phyloP scores from a whole-genome alignment of 2,113 vertebrate species.

The Eurypyga helias region DNA sequence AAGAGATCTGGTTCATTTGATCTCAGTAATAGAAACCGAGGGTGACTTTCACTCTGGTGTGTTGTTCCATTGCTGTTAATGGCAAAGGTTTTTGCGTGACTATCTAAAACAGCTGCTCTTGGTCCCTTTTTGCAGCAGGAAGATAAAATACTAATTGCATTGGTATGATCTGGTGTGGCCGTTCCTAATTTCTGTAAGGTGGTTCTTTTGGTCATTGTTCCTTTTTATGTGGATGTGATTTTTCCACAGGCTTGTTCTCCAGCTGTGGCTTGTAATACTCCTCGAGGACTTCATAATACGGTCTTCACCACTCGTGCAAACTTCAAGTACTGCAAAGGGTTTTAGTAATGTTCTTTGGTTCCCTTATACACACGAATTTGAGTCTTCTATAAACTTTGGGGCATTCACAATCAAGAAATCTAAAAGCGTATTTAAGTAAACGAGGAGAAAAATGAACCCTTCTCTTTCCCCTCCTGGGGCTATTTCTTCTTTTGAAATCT shows the following conservation, averaged over 20 bases:
- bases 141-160: background rate
- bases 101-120: background rate
- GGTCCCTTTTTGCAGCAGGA: fast-evolving
- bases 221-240: background rate
- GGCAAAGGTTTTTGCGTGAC: background rate
- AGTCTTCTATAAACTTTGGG: background rate
- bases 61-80: background rate
- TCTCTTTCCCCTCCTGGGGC: background rate
- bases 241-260: fast-evolving
- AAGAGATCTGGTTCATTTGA: background rate
- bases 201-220: background rate
- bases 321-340: background rate
- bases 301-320: background rate
- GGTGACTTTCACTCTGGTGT: background rate
- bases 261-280: background rate
- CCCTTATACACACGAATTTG: background rate
- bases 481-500: background rate
- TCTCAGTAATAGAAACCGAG: background rate
- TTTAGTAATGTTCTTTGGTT: background rate
- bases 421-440: background rate
- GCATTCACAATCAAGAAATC: background rate
- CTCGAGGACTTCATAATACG: background rate
- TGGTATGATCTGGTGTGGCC: background rate
- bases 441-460: background rate
- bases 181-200: background rate